Base-by-base conservation (phyloP, 2,113 vertebrate species). In the Lathamus discolor region DNA sequence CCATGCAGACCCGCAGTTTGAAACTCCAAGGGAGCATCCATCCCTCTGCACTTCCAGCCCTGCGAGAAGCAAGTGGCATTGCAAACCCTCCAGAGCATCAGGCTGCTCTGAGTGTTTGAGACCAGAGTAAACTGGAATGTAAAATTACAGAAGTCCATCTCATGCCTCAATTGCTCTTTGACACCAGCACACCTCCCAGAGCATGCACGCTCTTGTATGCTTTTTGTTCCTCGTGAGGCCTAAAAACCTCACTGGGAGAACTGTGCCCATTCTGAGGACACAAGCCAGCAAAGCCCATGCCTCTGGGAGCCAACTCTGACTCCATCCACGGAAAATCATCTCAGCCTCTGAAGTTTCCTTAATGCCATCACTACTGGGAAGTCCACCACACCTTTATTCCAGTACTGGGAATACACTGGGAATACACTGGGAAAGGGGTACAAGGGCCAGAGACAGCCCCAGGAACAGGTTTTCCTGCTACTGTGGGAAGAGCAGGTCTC, bases 391-490 rank as follows among this genome's bases (percentile, higher is more conserved):
- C 2, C 25, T 27, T 70, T 41, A 49, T 1, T 3, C 13, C 23
- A 77, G 43, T 5, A 12, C 46, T 25, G 51, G 37, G 25, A 86
- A 91, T 72, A 37, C 4, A 12, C 46, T 25, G 51, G 37, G 25
- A 86, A 91, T 72, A 37, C 4, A 11, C 41, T 25, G 51, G 46
- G 25, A 86, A 91, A 75, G 41, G 6, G 9, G 23, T 31, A 37
- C 5, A 7, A 80, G 23, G 17, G 28, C 27, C 57, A 67, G 3
- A 46, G 28, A 18, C 22, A 80, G 55, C 24, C 55, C 46, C 35
- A 55, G 67, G 7, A 68, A 33, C 19, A 46, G 0, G 0, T 37
- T 41, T 33, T 72, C 35, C 39, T 7, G 5, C 39, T 54, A 17
- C 3, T 2, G 2, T 23, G 11, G 9, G 15, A 23, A 76, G 70